Evolutionary conservation across 2,113 vertebrate genomes (phyloP).

Genomic region (Aptenodytes patagonicus): DNA sequence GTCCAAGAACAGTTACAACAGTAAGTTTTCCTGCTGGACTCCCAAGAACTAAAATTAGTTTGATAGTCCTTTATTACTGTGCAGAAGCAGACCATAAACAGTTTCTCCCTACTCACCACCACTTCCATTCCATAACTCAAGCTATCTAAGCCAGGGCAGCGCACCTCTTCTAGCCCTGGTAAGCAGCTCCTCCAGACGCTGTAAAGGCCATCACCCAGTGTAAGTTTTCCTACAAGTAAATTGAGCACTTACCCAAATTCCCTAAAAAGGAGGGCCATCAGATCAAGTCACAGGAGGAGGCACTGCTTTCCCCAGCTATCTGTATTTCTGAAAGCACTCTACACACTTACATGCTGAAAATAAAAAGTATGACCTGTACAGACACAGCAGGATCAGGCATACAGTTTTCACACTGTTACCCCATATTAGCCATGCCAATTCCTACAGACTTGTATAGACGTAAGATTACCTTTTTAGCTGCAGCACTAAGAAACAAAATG

Average conservation of each 20-base stretch:
- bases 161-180: background rate
- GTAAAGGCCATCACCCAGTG: background rate
- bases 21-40: background rate
- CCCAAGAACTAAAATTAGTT: background rate
- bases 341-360: background rate
- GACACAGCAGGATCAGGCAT: background rate
- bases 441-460: background rate
- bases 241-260: background rate
- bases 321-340: background rate
- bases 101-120: background rate
- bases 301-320: background rate
- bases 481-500: background rate
- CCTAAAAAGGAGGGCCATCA: background rate
- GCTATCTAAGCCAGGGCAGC: background rate
- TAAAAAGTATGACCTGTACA: background rate
- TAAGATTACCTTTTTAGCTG: background rate
- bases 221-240: background rate
- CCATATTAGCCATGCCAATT: fast-evolving
- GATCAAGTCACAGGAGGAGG: background rate
- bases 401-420: background rate
- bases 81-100: background rate
- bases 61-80: background rate
- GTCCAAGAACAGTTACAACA: background rate
- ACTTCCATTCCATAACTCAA: background rate
- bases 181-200: background rate